Evolutionary conservation across 2,888 invertebrate genomes (phyloP), one percentile per base, ranked within the genome.

Genomic region (Rhingia campestris): DNA sequence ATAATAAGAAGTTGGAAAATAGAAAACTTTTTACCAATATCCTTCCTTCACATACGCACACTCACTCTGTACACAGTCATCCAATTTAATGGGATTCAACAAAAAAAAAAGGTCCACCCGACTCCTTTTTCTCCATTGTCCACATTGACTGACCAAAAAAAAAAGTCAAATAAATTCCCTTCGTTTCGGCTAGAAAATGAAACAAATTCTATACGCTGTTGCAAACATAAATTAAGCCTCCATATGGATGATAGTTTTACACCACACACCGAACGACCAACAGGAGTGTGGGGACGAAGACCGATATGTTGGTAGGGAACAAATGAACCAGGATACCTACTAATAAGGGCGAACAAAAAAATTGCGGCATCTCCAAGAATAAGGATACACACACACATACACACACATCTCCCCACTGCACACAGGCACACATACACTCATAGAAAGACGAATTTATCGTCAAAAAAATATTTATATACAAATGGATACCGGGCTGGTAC

Each of bases 201-300:
- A 89, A 89, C 89, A 89, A 89, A 89, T 90, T 90, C 90, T 89
- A 88, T 89, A 89, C 90, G 89, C 89, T 90, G 90, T 88, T 90
- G 89, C 89, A 90, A 89, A 90, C 90, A 90, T 90, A 90, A 90
- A 90, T 91, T 91, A 90, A 90, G 91, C 91, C 90, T 91, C 90
- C 91, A 90, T 91, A 89, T 89, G 90, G 90, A 90, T 90, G 90
- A 90, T 90, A 89, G 88, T 88, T 90, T 84, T 84, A 80, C 84
- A 84, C 70, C 69, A 54, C 47, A 69, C 37, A 61, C 63, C 39
- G 39, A 61, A 61, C 54, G 58, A 59, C 37, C 72, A 47, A 35
- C 54, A 43, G 51, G 45, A 54, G 32, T 12, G 41, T 58, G 63
- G 66, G 35, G 32, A 49, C 10, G 67, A 63, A 22, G 22, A 22